phyloP scores from a whole-genome alignment of 2,797 vertebrate genomes.

The Epinephelus awoara region DNA sequence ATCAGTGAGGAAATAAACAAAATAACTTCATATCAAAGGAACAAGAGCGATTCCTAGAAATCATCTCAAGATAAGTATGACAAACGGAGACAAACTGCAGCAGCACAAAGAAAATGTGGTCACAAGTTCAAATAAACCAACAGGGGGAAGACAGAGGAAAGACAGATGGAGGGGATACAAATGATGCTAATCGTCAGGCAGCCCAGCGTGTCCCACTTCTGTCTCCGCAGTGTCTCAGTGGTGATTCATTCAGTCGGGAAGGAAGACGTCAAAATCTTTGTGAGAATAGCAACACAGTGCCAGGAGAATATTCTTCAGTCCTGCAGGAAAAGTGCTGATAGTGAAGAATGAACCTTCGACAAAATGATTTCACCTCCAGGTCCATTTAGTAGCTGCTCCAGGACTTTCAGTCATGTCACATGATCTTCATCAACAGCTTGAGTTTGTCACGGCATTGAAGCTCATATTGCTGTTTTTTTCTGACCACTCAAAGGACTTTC shows the following conservation, averaged over 20 bases:
- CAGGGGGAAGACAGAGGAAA: constrained; percentile 1
- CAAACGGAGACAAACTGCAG: constrained; percentile 21
- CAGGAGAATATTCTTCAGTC: not conserved
- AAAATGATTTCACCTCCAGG: constrained; percentile 2
- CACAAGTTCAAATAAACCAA: constrained; percentile 9
- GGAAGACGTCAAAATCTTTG: not conserved
- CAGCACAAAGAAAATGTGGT: not conserved
- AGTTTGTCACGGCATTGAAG: not conserved
- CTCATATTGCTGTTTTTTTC: not conserved
- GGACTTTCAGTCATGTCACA: not conserved
- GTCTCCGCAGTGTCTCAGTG: not conserved
- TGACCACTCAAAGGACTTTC: not conserved
- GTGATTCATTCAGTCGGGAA: constrained; percentile 5
- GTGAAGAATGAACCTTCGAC: not conserved
- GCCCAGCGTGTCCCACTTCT: not conserved
- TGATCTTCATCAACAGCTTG: not conserved
- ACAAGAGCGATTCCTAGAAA: constrained; percentile 1
- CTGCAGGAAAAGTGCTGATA: not conserved
- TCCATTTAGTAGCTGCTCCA: not conserved
- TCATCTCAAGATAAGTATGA: not conserved
- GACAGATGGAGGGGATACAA: constrained; percentile 4
- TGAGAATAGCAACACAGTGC: not conserved
- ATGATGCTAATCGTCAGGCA: not conserved
- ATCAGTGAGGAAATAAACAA: constrained; percentile 16
- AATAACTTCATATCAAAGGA: constrained; percentile 1